Conservation (phyloP, 35 echinoderm and acorn worm genomes). For the Amphiura filiformis region DNA sequence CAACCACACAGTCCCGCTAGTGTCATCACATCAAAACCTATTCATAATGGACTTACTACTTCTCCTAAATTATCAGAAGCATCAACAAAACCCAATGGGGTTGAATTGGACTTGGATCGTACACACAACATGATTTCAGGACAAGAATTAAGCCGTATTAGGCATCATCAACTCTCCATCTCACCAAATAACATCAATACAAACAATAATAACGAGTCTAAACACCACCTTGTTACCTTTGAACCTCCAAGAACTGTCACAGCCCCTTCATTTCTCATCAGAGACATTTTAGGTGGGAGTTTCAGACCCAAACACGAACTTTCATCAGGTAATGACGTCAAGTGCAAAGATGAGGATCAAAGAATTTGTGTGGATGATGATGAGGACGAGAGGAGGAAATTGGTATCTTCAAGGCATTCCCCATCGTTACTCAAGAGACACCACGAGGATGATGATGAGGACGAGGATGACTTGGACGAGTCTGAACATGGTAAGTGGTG, state of each 20-base stretch:
- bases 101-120: neutral
- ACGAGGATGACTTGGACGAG: slow-evolving; percentile 7
- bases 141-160: neutral
- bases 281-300: slow-evolving; percentile 30
- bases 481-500: neutral
- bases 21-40: no score
- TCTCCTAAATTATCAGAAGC: neutral
- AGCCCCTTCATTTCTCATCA: slow-evolving; percentile 26
- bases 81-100: neutral
- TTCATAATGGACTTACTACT: neutral
- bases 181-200: neutral
- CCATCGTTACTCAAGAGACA: slow-evolving; percentile 10
- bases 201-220: neutral
- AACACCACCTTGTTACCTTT: slow-evolving; percentile 29
- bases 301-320: neutral
- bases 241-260: slow-evolving; percentile 19
- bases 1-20: neutral
- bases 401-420: neutral
- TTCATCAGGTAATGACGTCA: neutral
- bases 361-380: neutral
- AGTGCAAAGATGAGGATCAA: neutral
- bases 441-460: neutral
- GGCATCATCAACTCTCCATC: neutral
- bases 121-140: neutral
- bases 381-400: slow-evolving; percentile 4